phyloP scores from a whole-genome alignment of 1,140 invertebrate species.

The Drosophila melanogaster region Release_6_plus_ISO1_MT NT_033777.3:28298001-28298500 shows the following conservation, averaged over 20 bases:
- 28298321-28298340: slow-evolving; percentile 3
- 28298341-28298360: not conserved
- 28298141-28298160: slow-evolving; percentile 73
- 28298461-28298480: too few species aligned
- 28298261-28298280: slow-evolving; percentile 83
- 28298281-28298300: slow-evolving; percentile 72
- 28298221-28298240: slow-evolving; percentile 41
- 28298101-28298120: not conserved
- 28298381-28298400: too few species aligned
- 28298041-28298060: slow-evolving; percentile 9
- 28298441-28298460: too few species aligned
- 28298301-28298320: slow-evolving; percentile 57
- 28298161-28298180: slow-evolving; percentile 82
- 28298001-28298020: slow-evolving; percentile 67
- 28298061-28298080: slow-evolving; percentile 50
- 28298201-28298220: slow-evolving; percentile 36
- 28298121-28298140: slow-evolving; percentile 65
- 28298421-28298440: too few species aligned
- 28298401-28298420: too few species aligned
- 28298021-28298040: not conserved
- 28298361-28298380: not conserved
- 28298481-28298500: too few species aligned
- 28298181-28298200: slow-evolving; percentile 55
- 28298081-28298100: not conserved
- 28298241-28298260: slow-evolving; percentile 66